Evolutionary conservation across 2,113 vertebrate genomes (phyloP), one percentile per base, ranked within the genome.

Genomic region (Daboia siamensis): DNA sequence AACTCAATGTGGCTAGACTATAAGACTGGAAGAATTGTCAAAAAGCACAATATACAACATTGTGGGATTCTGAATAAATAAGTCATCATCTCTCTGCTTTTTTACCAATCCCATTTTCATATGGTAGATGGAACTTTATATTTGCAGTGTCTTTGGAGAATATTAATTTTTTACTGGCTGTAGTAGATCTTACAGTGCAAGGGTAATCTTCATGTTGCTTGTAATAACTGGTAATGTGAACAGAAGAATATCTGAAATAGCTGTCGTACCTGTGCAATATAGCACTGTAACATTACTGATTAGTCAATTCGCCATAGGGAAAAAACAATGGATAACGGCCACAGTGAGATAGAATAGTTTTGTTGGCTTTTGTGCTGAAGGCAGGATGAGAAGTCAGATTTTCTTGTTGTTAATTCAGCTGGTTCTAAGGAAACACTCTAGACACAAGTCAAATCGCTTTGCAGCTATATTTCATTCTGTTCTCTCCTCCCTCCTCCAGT

Each of bases 401-500:
- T 80, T 44, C 17, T 44, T 80, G 33, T 7, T 80, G 33, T 80
- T 44, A 21, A 80, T 44, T 39, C 69, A 80, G 5, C 33, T 80
- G 69, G 15, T 20, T 80, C 33, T 44, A 21, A 91, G 90, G 39
- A 24, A 29, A 1, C 9, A 1, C 0, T 0, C 4, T 0, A 5
- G 57, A 23, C 29, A 11, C 1, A 26, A 0, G 4, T 69, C 69
- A 0, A 0, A 8, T 55, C 33, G 24, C 33, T 92, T 26, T 23
- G 5, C 4, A 44, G 1, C 39, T 61, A 12, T n/a, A 69, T 88
- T 91, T 89, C 46, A 56, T 90, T 91, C 39, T 39, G 0, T 7
- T 11, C 15, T 29, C 11, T 7, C 10, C 26, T 64, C n/a, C 26
- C 7, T 61, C 24, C 74, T 15, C 91, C 0, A 0, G 80, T 0